These are phyloP conservation scores for Corythornis madagascariensis DNA, from an alignment of 2,113 vertebrate genomes.

Conservation along the genomic window DNA sequence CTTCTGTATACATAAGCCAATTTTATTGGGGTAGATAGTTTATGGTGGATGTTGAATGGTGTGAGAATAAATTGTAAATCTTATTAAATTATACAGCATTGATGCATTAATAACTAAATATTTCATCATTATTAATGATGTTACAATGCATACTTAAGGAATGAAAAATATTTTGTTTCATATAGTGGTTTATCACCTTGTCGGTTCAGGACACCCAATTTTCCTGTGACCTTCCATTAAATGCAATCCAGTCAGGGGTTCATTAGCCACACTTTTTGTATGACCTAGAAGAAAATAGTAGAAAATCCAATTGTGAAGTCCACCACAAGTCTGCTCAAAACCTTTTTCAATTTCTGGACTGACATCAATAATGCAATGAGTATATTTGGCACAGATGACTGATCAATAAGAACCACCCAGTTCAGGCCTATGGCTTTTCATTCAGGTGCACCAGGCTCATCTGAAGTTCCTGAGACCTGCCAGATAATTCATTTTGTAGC, in stretches of 20 bases:
- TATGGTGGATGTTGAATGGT: neutral
- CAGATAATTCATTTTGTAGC: neutral
- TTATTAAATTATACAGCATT: neutral
- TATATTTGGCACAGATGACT: neutral
- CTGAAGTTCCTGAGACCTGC: neutral
- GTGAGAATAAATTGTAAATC: neutral
- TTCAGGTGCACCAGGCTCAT: neutral
- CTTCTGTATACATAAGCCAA: neutral
- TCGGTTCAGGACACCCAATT: neutral
- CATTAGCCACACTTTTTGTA: neutral
- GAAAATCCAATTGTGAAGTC: neutral
- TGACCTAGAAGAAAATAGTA: neutral
- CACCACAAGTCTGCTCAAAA: neutral
- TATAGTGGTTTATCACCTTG: neutral
- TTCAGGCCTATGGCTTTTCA: neutral
- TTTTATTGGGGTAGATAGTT: neutral
- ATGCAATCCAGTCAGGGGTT: neutral
- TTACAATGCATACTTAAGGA: neutral
- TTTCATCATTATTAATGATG: neutral
- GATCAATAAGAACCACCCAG: neutral
- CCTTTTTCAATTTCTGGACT: neutral
- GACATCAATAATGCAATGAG: neutral
- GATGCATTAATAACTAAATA: neutral
- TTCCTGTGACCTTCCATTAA: neutral
- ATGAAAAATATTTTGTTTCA: slow-evolving; percentile 15